These are phyloP conservation scores for Lophotriccus pileatus DNA, from an alignment of 2,797 vertebrate species.

Conservation along the genomic window DNA sequence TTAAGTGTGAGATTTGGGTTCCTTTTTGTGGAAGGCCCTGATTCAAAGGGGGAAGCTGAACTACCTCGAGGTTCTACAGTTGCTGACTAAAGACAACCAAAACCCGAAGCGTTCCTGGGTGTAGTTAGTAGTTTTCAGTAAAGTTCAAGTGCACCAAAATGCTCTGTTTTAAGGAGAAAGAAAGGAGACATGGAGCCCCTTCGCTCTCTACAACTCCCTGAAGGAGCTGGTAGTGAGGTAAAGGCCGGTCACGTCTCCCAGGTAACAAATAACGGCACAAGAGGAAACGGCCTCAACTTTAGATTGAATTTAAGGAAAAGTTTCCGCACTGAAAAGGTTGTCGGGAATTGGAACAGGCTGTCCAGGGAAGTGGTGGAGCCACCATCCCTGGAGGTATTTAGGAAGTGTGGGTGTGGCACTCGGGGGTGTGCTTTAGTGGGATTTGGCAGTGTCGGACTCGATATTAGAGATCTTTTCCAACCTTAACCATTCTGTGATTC, in stretches of 20 bases:
- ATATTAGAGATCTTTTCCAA: not conserved
- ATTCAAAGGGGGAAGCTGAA: not conserved
- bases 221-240: not conserved
- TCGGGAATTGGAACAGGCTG: not conserved
- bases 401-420: fast-evolving
- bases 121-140: not conserved
- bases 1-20: not conserved
- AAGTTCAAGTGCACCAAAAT: not conserved
- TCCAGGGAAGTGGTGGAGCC: not conserved
- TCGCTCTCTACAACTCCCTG: not conserved
- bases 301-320: no score
- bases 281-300: not conserved
- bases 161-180: not conserved
- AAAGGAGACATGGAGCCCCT: not conserved
- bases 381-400: not conserved
- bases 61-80: fast-evolving
- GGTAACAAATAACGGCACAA: not conserved
- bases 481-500: not conserved
- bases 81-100: not conserved
- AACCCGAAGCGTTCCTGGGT: not conserved
- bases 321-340: not conserved
- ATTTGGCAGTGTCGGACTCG: not conserved
- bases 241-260: not conserved
- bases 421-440: not conserved
- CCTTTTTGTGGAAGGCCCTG: not conserved